Base-by-base conservation (phyloP, 2,888 invertebrate genomes). In the Silvanus unidentatus region DNA sequence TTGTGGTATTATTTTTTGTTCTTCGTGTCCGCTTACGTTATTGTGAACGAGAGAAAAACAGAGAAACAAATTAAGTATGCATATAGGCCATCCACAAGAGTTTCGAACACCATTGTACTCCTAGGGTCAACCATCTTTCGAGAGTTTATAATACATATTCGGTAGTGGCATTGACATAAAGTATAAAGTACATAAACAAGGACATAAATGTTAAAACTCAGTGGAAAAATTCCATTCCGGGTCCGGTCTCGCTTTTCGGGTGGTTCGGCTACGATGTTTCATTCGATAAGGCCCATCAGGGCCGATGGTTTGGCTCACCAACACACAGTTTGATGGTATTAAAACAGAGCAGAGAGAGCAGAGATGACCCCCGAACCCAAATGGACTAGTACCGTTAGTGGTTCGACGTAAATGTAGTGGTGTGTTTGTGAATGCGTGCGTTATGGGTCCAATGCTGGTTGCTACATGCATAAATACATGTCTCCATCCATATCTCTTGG, bases 331-430 rank as follows among this genome's bases (percentile, higher is more conserved):
- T 22, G 22, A 22, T 5, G 3, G 22, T 22, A 22, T 22, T 5
- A 22, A 22, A 5, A 8, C 49, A 49, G 47, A 47, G 38, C 44
- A 42, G 46, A 42, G 29, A 39, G 40, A 41, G 45, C 41, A 50
- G 45, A 36, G n/a, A 42, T 52, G 52, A 52, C 52, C 52, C 49
- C 41, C 52, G 52, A 52, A 52, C 52, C 49, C 39, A 42, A 40
- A 45, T 38, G 43, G 47, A 40, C 35, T 45, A 39, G 46, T 52
- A 48, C 53, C 49, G 48, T 51, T 45, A 50, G 36, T 10, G 40
- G 44, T n/a, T n/a, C n/a, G n/a, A n/a, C 22, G 8, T 22, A 3
- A 22, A 22, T 3, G 22, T 22, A 22, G 4, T 8, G 8, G 8
- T 8, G 8, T 22, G 22, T 22, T 3, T 22, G 22, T 22, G n/a